phyloP scores from a whole-genome alignment of 2,888 invertebrate species.

The Alloscopus bannaensis region DNA sequence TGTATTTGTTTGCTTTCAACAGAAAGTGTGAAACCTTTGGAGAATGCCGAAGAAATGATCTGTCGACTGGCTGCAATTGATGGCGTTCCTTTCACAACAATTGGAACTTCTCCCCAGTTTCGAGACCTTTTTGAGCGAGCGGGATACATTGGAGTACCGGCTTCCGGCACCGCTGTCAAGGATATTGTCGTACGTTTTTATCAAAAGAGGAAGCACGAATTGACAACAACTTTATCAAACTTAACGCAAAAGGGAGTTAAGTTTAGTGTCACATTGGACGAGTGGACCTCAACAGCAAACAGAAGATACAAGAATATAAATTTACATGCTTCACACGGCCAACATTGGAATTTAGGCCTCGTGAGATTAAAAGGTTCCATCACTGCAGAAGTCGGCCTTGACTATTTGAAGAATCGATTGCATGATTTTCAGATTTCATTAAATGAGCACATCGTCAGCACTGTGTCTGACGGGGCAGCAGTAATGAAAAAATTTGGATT shows the following conservation, averaged over 20 bases:
- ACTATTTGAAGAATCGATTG: not conserved
- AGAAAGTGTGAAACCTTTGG: no score
- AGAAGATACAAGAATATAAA: constrained; percentile 19
- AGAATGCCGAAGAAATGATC: not conserved
- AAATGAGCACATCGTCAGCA: not conserved
- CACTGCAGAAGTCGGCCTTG: not conserved
- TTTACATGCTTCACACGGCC: not conserved
- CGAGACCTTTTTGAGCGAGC: not conserved
- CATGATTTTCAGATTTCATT: not conserved
- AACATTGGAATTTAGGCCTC: constrained; percentile 19
- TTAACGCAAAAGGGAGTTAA: not conserved
- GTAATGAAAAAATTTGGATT: constrained; percentile 1
- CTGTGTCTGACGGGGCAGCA: constrained; percentile 6
- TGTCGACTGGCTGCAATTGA: not conserved
- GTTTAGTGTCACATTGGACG: constrained; percentile 17
- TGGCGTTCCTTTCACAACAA: not conserved
- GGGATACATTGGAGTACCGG: not conserved
- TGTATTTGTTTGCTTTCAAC: no score
- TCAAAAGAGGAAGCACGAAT: not conserved
- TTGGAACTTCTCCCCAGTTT: not conserved
- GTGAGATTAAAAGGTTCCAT: constrained; percentile 2
- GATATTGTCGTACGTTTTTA: not conserved
- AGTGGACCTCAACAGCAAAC: constrained; percentile 24
- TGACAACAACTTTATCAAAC: not conserved
- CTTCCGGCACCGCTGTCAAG: not conserved